Base-by-base conservation (phyloP, 2,888 invertebrate genomes). In the Acronicta leporina region DNA sequence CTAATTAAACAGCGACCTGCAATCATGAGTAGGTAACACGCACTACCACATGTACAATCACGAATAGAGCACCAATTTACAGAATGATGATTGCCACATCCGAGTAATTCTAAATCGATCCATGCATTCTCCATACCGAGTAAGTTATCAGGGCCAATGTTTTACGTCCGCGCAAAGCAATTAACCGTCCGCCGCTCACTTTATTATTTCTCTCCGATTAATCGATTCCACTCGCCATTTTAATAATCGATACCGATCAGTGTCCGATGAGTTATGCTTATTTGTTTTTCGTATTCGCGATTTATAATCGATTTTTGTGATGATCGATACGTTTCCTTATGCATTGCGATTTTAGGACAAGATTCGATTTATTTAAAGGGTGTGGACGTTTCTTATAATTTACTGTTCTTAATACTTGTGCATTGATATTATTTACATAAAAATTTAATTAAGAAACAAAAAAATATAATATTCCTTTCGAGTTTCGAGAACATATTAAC, bases 191-290 rank as follows among this genome's bases (percentile, higher is more conserved):
- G 75, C 80, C 75, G 84, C 82, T 84, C 88, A 81, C 85, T 90
- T 84, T 86, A 90, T 92, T 89, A 91, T 88, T 87, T 86, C 85
- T 81, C 79, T 78, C 81, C 83, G 86, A 90, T 92, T 90, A 92
- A 92, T 92, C 92, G 91, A 90, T 86, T 88, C 85, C 84, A 85
- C 81, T 88, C 85, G 84, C 86, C 79, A 83, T 89, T 88, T 90
- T 90, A 92, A 91, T 91, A 91, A 88, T 89, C 90, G 91, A 91
- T 91, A 87, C 82, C 81, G 87, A 92, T 91, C 91, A 81, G 73
- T 79, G 84, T 78, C 77, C 79, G 82, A 85, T 89, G 89, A 92
- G 84, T 91, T 88, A 90, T 88, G 86, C 81, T 90, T 92, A 91
- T 92, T 93, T 93, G 92, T 88, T 92, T 92, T 89, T 84, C 81